Conservation (phyloP, 1,140 invertebrate species). For the Trissolcus basalis region DNA sequence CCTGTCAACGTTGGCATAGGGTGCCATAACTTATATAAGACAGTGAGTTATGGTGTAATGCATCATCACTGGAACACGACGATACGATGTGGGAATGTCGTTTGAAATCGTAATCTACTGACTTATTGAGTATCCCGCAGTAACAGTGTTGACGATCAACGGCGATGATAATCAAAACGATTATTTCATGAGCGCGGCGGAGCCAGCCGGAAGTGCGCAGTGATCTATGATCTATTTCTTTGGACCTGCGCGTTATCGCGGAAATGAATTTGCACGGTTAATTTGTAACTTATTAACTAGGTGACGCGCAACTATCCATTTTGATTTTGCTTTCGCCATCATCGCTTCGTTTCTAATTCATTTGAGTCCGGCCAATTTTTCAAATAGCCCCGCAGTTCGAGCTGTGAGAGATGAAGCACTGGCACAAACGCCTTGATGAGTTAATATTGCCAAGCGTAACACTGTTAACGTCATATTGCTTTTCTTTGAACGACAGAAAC, state of each 20-base stretch:
- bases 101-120: constrained; percentile 63
- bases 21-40: constrained; percentile 65
- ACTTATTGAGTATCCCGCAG: constrained; percentile 57
- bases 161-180: constrained; percentile 55
- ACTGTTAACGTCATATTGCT: background rate
- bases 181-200: constrained; percentile 38
- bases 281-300: constrained; percentile 52
- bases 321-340: constrained; percentile 10
- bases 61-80: constrained; percentile 63
- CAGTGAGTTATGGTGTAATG: constrained; percentile 68
- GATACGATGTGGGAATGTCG: constrained; percentile 63
- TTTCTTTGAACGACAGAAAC: background rate
- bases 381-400: constrained; percentile 7
- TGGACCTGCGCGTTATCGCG: constrained; percentile 21
- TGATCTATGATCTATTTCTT: constrained; percentile 47
- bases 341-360: constrained; percentile 12
- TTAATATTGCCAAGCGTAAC: constrained; percentile 1
- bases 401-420: constrained; percentile 10
- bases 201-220: constrained; percentile 36
- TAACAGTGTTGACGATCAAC: constrained; percentile 53
- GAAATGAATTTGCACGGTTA: constrained; percentile 40
- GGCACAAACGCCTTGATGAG: background rate
- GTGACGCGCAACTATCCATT: constrained; percentile 16
- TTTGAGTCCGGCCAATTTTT: constrained; percentile 14
- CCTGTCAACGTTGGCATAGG: constrained; percentile 66